Percentiles rank a stretch among this genome's conserved stretches.
These are phyloP conservation scores for Karalla daura DNA, from an alignment of 2,797 vertebrate species.

Conservation along the genomic window DNA sequence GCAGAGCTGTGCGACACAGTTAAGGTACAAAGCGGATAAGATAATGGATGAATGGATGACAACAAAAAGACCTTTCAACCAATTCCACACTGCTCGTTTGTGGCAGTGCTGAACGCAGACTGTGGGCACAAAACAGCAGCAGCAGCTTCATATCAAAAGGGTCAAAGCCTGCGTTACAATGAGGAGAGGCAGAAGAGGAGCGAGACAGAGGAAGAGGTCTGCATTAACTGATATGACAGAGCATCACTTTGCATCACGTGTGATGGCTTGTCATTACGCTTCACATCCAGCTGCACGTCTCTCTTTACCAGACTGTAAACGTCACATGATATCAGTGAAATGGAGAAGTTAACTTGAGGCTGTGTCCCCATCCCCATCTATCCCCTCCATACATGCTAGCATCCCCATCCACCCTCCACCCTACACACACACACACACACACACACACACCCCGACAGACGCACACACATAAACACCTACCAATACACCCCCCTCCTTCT, in stretches of 20 bases:
- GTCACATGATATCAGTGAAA: conserved; percentile 78
- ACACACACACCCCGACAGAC: conserved; percentile 8
- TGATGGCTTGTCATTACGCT: conserved; percentile 69
- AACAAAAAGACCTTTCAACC: background rate
- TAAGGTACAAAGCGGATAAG: too few species aligned
- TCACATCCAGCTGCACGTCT: conserved; percentile 72
- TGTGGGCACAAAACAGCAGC: conserved; percentile 19
- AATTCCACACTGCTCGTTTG: background rate
- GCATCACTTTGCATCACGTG: conserved; percentile 66
- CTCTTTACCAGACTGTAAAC: conserved; percentile 76
- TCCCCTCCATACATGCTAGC: conserved; percentile 29
- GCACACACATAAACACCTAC: conserved; percentile 13
- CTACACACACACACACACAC: conserved; percentile 23
- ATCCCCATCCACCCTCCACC: background rate
- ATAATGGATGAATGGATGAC: too few species aligned
- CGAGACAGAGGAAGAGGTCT: conserved; percentile 14
- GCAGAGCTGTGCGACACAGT: too few species aligned
- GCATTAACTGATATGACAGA: conserved; percentile 53
- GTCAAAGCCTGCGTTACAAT: conserved; percentile 11
- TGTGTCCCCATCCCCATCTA: conserved; percentile 34
- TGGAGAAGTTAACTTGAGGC: conserved; percentile 72
- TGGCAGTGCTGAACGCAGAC: background rate
- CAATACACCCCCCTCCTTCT: background rate
- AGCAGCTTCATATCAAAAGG: conserved; percentile 24
- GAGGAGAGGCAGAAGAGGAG: conserved; percentile 18